phyloP scores from a whole-genome alignment of 2,797 vertebrate genomes.

The Lagorchestes hirsutus region DNA sequence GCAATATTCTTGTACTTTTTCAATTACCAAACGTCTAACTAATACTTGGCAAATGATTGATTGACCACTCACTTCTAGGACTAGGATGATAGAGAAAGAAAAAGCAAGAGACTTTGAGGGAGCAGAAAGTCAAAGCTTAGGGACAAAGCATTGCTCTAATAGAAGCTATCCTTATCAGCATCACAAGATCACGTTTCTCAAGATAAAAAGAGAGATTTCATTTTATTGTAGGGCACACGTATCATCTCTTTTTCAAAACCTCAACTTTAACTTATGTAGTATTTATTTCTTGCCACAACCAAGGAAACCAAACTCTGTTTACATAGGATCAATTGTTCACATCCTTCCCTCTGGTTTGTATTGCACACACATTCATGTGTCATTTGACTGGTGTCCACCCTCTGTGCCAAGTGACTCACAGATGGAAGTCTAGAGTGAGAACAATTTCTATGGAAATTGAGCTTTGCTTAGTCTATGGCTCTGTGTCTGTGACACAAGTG shows the following conservation, averaged over 20 bases:
- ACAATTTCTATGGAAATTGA: slow-evolving; percentile 9
- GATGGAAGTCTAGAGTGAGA: neutral
- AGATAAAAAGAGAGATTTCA: slow-evolving; percentile 46
- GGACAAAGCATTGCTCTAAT: neutral
- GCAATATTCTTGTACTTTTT: neutral
- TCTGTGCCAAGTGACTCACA: slow-evolving; percentile 17
- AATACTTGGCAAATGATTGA: neutral
- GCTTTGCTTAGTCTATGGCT: slow-evolving; percentile 4
- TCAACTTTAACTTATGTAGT: neutral
- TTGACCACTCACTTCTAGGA: neutral
- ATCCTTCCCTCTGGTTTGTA: neutral
- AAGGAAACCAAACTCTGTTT: neutral
- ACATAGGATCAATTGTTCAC: neutral
- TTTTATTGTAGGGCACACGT: neutral
- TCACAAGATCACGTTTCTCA: slow-evolving; percentile 50
- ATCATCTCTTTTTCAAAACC: neutral
- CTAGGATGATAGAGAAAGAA: neutral
- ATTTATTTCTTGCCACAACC: slow-evolving; percentile 19
- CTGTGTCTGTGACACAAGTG: neutral
- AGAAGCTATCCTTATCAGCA: neutral
- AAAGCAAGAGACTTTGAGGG: neutral
- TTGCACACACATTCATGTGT: neutral
- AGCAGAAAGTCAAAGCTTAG: neutral
- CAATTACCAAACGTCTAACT: neutral
- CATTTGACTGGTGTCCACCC: slow-evolving; percentile 24